A percentile compares a stretch with the other conserved stretches of the same genome.
Evolutionary conservation across 1,140 invertebrate species (phyloP).

Genomic region (Odontomachus brunneus): DNA sequence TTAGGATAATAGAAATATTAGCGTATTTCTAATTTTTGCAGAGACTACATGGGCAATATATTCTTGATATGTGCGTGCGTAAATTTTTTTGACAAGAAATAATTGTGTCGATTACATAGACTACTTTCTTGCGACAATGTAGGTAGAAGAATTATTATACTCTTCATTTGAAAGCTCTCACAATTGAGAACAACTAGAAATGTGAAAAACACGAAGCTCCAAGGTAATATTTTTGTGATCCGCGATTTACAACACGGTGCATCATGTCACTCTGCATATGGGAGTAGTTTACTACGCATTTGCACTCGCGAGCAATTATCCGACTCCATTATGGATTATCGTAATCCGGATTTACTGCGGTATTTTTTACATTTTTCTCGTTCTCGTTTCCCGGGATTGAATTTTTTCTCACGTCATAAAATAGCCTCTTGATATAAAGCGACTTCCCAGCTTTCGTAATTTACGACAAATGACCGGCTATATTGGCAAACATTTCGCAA

Average conservation of each 20-base stretch:
- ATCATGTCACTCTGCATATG: not conserved
- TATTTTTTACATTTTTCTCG: not conserved
- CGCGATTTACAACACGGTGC: not conserved
- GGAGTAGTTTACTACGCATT: not conserved
- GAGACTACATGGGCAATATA: no score
- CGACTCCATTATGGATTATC: slow-evolving; percentile 31
- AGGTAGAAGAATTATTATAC: no score
- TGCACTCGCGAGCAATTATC: slow-evolving; percentile 17
- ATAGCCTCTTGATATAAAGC: not conserved
- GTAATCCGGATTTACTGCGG: slow-evolving; percentile 19
- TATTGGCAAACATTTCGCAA: slow-evolving; percentile 23
- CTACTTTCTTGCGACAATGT: no score
- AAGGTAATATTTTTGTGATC: not conserved
- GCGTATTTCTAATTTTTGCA: no score
- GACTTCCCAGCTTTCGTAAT: not conserved
- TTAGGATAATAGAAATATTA: no score
- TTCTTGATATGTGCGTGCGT: no score
- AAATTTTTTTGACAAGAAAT: no score
- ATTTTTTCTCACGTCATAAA: slow-evolving; percentile 22
- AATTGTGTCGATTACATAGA: no score
- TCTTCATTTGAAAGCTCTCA: no score
- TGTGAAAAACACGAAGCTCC: not conserved
- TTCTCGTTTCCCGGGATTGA: not conserved
- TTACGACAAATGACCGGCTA: slow-evolving; percentile 12
- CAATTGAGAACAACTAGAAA: not conserved